Base-by-base conservation (phyloP, 1,140 invertebrate species). In the Theocolax elegans region DNA sequence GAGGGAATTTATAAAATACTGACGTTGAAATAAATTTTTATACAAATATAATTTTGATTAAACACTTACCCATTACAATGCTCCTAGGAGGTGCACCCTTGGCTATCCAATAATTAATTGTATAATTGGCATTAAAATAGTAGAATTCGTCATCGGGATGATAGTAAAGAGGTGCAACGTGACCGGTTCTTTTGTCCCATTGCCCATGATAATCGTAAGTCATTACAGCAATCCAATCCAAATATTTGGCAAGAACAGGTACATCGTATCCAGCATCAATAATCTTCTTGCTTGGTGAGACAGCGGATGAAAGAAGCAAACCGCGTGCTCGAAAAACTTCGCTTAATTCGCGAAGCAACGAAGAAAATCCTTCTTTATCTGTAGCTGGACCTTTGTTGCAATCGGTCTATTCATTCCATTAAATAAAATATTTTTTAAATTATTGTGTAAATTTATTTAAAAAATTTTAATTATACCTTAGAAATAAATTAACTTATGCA, bases 151-250 rank as follows among this genome's bases (percentile, higher is more conserved):
- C 80, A 3, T 94, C 90, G 8, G 92, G 90, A 76, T 95, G 92
- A 74, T 92, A 90, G 74, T 91, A 93, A 69, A 96, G 85, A 0
- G 94, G 94, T 0, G 94, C 90, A 17, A 95, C 90, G 76, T 96
- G 94, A 3, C 93, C 93, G 4, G 94, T 96, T 74, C 90, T 90
- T 72, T 93, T 93, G 72, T 94, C 93, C 89, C 93, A 94, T 74
- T 94, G 91, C 0, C 94, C 94, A 75, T 95, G 94, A 79, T 90
- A 96, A 76, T 96, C 94, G 75, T 96, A 96, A 1, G 93, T 90
- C 90, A 95, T 95, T 2, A 97, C 91, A 9, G 89, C 88, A 44
- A 93, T 91, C 93, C 94, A 96, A 79, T 97, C 95, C n/a, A 96
- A 85, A 77, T 92, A 88, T 71, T 89, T 85, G 1, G 91, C 89